phyloP scores from a whole-genome alignment of 2,113 vertebrate genomes.

The Oostethus manadensis region DNA sequence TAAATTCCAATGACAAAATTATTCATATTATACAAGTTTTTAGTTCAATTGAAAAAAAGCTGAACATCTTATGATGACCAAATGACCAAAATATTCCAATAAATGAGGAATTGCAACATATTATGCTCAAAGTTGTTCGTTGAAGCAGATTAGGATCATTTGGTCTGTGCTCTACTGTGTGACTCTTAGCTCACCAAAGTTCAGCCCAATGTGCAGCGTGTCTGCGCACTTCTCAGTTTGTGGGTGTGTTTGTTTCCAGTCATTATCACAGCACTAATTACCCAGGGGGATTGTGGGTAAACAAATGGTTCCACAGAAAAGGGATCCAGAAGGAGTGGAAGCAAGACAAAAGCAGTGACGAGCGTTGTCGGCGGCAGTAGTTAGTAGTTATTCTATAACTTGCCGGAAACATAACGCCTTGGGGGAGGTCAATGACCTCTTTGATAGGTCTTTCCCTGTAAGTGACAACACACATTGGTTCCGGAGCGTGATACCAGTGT shows the following conservation, averaged over 20 bases:
- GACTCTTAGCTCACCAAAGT: constrained; percentile 22
- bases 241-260: constrained; percentile 62
- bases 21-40: too few species aligned
- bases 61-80: too few species aligned
- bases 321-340: constrained; percentile 31
- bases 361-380: constrained; percentile 8
- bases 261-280: constrained; percentile 67
- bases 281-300: constrained; percentile 61
- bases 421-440: neutral
- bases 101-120: too few species aligned
- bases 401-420: neutral
- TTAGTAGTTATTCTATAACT: neutral
- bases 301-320: constrained; percentile 61
- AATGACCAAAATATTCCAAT: too few species aligned
- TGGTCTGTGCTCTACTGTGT: too few species aligned
- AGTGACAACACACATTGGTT: neutral
- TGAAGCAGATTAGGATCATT: too few species aligned
- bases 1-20: too few species aligned
- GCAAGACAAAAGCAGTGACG: constrained; percentile 27
- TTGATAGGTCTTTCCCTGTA: neutral
- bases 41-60: too few species aligned
- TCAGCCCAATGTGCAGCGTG: constrained; percentile 9
- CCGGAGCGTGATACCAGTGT: neutral
- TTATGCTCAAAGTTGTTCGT: too few species aligned
- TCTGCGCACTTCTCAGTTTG: constrained; percentile 35